Evolutionary conservation across 2,888 invertebrate genomes (phyloP).

Genomic region (Nowickia ferox): DNA sequence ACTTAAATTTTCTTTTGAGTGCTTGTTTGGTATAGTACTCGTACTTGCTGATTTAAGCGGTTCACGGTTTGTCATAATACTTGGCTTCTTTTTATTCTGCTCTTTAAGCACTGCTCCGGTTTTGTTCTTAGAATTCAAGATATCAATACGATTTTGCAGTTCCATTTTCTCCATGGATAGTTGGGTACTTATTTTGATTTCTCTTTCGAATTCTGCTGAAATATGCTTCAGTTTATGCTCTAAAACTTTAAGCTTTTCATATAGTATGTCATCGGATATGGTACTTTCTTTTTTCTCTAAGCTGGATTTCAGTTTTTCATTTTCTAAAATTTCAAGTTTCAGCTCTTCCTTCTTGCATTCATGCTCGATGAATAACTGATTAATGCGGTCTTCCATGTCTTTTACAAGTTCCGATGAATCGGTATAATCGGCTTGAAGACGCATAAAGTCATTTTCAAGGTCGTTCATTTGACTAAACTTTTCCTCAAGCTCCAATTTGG

Average conservation of each 20-base stretch:
- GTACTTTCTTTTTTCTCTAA: not conserved
- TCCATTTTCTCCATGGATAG: conserved; percentile 61
- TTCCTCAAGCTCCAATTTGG: conserved; percentile 24
- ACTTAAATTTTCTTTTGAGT: not conserved
- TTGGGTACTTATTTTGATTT: conserved; percentile 39
- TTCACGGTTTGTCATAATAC: not conserved
- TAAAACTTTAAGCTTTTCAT: conserved; percentile 42
- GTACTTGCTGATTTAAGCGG: not conserved
- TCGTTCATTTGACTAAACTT: conserved; percentile 17
- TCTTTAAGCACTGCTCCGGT: not conserved
- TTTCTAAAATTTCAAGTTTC: conserved; percentile 17
- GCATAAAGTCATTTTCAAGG: conserved; percentile 51
- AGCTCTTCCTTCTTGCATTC: conserved; percentile 49
- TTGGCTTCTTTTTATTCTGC: not conserved
- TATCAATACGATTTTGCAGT: conserved; percentile 27
- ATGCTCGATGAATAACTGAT: conserved; percentile 38
- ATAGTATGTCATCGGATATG: not conserved
- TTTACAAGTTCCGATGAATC: conserved; percentile 41
- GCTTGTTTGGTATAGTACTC: not conserved
- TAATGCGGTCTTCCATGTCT: conserved; percentile 30
- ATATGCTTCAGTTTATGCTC: conserved; percentile 54
- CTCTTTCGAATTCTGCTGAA: conserved; percentile 48
- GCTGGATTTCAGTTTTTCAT: conserved; percentile 27
- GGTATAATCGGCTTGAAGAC: conserved; percentile 56
- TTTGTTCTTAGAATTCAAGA: not conserved